These are phyloP conservation scores for Phrixothrix hirtus DNA, from an alignment of 2,888 invertebrate species.

Conservation along the genomic window DNA sequence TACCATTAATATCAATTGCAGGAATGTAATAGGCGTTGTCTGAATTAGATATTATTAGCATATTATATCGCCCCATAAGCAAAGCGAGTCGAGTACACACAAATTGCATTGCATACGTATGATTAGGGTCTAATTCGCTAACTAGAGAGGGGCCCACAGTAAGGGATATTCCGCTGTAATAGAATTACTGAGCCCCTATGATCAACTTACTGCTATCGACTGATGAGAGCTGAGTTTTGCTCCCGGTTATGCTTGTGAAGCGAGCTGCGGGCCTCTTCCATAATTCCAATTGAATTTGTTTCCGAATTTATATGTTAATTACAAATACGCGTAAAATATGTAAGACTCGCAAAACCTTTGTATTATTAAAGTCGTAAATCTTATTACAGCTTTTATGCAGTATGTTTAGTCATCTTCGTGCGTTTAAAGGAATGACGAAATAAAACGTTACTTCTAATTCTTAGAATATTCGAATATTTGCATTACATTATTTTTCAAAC, in stretches of 20 bases:
- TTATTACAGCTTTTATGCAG: too few species aligned
- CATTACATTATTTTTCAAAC: too few species aligned
- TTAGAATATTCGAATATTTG: too few species aligned
- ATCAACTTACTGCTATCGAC: conserved; percentile 48
- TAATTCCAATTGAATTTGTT: conserved; percentile 29
- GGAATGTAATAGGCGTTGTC: conserved; percentile 44
- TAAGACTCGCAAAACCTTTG: conserved; percentile 11
- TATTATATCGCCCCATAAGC: conserved; percentile 46
- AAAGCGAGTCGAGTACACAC: conserved; percentile 38
- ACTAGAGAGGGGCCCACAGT: conserved; percentile 48
- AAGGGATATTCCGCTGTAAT: conserved; percentile 54
- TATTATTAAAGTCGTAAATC: background rate
- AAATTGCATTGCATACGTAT: conserved; percentile 54
- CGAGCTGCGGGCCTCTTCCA: conserved; percentile 29
- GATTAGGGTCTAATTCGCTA: conserved; percentile 53
- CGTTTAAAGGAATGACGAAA: too few species aligned
- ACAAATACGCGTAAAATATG: conserved; percentile 25
- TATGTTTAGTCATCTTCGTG: conserved; percentile 7
- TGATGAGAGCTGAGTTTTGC: conserved; percentile 34
- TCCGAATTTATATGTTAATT: conserved; percentile 31
- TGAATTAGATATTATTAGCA: conserved; percentile 48
- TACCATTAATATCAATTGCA: conserved; percentile 49
- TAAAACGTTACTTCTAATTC: too few species aligned
- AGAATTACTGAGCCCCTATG: conserved; percentile 53
- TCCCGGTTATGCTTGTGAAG: conserved; percentile 29